These are phyloP conservation scores for Hydrotaea diabolus DNA, from an alignment of 2,888 invertebrate genomes.

Conservation along the genomic window DNA sequence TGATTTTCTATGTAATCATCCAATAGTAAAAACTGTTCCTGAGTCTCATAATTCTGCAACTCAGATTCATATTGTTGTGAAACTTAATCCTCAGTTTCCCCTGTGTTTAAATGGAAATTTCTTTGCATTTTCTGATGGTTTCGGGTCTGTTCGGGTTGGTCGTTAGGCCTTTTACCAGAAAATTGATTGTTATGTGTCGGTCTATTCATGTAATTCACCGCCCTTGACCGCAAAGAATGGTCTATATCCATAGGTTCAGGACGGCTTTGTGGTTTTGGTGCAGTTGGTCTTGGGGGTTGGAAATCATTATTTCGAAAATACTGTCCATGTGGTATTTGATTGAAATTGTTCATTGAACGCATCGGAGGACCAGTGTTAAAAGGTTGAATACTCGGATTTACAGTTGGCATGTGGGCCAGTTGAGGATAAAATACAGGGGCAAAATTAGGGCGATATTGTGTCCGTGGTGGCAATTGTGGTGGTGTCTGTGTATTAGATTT, in stretches of 20 bases:
- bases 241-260: conserved; percentile 30
- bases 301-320: not conserved
- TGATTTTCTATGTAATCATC: conserved; percentile 33
- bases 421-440: not conserved
- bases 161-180: not conserved
- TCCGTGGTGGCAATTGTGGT: not conserved
- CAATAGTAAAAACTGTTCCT: conserved; percentile 16
- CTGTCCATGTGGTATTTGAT: conserved; percentile 12
- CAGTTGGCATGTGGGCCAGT: not conserved
- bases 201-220: conserved; percentile 20
- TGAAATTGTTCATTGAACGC: conserved; percentile 1
- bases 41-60: conserved; percentile 17
- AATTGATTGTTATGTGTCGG: not conserved
- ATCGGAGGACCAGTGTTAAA: not conserved
- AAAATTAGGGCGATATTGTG: not conserved
- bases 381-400: not conserved
- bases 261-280: conserved; percentile 16
- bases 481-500: not conserved
- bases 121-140: conserved; percentile 10
- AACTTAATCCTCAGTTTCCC: not conserved
- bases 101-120: conserved; percentile 24
- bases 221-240: not conserved
- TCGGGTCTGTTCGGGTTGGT: not conserved
- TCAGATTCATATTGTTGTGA: conserved; percentile 10
- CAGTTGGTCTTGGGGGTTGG: conserved; percentile 16